Base-by-base conservation (phyloP, 2,888 invertebrate genomes). In the Eudasyphora cyanicolor region DNA sequence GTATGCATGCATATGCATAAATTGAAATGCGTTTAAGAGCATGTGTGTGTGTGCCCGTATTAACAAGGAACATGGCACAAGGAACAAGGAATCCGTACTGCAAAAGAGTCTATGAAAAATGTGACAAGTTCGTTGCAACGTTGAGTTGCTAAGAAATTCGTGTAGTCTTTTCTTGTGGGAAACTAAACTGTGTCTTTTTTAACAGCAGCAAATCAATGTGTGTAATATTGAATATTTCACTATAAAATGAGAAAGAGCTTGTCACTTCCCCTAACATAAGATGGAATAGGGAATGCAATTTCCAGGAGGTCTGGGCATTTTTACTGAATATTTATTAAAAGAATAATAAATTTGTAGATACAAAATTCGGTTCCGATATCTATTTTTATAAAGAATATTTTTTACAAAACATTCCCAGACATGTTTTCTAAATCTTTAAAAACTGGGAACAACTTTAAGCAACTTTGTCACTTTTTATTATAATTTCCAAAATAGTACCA, bases 201-300 rank as follows among this genome's bases (percentile, higher is more conserved):
- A 27, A 10, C 57, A 57, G 57, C 57, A 57, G 14, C 57, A 57
- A 57, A 57, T 57, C 57, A 57, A 57, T 57, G 57, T 57, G 27
- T 24, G 57, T n/a, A n/a, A 24, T 27, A 14, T 57, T 57, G 57
- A 10, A 49, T 17, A 49, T 17, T 17, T 49, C n/a, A n/a, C n/a
- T 12, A 45, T n/a, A 45, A 49, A 17, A 49, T 4, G 32, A 8
- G 8, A 8, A 32, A 32, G 32, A 32, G 8, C 45, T 45, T 38
- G 14, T 14, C 38, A 38, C 38, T 14, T 12, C n/a, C 45, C 7
- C 45, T n/a, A 32, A 32, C 4, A 32, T 8, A 32, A 32, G 32
- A n/a, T 32, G 32, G 5, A 32, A 32, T 32, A 32, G 32, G 32
- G 32, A 32, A 32, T 32, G 4, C 4, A 32, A 6, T 32, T 32